Conservation (phyloP, 2,113 vertebrate genomes). For the Leucoraja erinaceus region DNA sequence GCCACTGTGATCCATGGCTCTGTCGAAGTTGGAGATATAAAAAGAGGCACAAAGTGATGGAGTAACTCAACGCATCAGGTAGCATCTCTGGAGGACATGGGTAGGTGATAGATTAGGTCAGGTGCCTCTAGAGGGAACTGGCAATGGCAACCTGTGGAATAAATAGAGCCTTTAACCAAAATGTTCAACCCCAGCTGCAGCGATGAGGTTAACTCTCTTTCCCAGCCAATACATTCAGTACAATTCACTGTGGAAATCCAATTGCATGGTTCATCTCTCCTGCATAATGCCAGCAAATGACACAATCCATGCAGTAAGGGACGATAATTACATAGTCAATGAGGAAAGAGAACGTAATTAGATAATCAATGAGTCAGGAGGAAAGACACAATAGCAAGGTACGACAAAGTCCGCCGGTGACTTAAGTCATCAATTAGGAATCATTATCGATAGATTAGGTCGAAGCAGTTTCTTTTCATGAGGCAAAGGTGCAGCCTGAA, state of each 20-base stretch:
- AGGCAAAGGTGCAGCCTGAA: neutral
- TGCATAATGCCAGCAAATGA: conserved; percentile 1
- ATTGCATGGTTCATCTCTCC: conserved; percentile 17
- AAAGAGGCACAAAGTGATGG: too few relatives aligned
- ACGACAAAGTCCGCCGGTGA: neutral
- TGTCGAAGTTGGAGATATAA: too few relatives aligned
- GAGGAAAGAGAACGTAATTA: conserved; percentile 3
- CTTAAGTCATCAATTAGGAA: conserved; percentile 27
- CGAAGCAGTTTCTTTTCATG: neutral
- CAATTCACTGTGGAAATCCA: neutral
- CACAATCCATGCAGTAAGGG: neutral
- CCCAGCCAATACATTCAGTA: neutral
- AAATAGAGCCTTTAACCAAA: neutral
- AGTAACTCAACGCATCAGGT: too few relatives aligned
- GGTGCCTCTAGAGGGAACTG: too few relatives aligned
- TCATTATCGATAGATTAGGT: neutral
- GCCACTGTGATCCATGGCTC: too few relatives aligned
- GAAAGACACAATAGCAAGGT: conserved; percentile 9
- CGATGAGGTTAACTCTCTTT: neutral
- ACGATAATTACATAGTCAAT: conserved; percentile 30
- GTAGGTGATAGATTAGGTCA: neutral
- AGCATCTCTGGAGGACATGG: too few relatives aligned
- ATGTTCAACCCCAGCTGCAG: neutral
- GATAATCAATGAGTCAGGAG: conserved; percentile 32
- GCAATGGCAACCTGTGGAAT: neutral